phyloP scores from a whole-genome alignment of 2,797 vertebrate species.

The Falco berigora region DNA sequence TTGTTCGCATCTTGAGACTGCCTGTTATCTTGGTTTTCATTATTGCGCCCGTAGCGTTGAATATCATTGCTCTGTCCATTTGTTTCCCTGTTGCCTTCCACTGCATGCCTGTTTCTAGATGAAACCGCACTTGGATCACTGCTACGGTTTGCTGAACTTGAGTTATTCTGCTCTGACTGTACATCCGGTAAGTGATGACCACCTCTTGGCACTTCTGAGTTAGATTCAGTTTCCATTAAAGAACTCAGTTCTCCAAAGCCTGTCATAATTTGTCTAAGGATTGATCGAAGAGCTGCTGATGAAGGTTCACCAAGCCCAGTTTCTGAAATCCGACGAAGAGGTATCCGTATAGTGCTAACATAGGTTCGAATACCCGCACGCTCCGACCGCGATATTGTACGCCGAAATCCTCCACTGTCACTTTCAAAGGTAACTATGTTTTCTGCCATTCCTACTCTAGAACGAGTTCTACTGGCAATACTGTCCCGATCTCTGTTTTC shows the following conservation, averaged over 20 bases:
- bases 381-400: constrained; percentile 89
- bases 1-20: constrained; percentile 80
- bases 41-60: constrained; percentile 11
- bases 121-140: background rate
- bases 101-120: background rate
- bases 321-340: constrained; percentile 87
- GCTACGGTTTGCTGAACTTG: background rate
- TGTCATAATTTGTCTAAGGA: constrained; percentile 93
- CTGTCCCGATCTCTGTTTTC: constrained; percentile 91
- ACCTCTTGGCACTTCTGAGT: constrained; percentile 75
- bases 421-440: constrained; percentile 90
- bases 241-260: constrained; percentile 93
- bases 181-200: background rate
- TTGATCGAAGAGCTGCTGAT: constrained; percentile 85
- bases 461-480: constrained; percentile 90
- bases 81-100: constrained; percentile 13
- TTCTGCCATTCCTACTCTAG: constrained; percentile 84
- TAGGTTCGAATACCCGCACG: constrained; percentile 89
- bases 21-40: constrained; percentile 61
- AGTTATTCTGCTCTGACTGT: background rate
- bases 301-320: constrained; percentile 87
- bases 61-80: background rate
- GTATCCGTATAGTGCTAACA: constrained; percentile 90
- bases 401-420: constrained; percentile 87
- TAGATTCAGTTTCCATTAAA: constrained; percentile 90